Conservation (phyloP, 2,113 vertebrate genomes). For the Naja naja region DNA sequence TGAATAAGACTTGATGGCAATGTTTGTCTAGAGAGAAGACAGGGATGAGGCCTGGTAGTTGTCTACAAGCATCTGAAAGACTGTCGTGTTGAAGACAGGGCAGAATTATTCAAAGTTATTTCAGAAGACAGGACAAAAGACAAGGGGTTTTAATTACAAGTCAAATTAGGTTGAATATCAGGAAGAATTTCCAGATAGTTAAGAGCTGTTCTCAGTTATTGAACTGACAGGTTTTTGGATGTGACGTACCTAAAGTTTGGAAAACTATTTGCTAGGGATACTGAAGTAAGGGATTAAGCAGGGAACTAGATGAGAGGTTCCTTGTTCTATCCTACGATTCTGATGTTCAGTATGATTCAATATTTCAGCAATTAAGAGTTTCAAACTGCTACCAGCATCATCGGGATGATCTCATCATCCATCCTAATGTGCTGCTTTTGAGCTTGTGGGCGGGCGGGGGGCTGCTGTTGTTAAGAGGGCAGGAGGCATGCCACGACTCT, state of each 20-base stretch:
- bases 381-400: not conserved
- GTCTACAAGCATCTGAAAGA: not conserved
- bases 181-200: not conserved
- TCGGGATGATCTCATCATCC: not conserved
- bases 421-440: not conserved
- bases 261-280: not conserved
- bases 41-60: not conserved
- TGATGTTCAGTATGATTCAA: not conserved
- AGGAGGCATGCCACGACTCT: not conserved
- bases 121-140: not conserved
- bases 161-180: not conserved
- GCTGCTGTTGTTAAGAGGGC: not conserved
- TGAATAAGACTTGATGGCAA: not conserved
- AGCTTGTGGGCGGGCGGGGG: not conserved
- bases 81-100: not conserved
- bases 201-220: not conserved
- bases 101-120: not conserved
- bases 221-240: not conserved
- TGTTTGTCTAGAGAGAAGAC: not conserved
- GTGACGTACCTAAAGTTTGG: not conserved
- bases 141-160: not conserved
- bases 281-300: not conserved
- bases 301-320: not conserved
- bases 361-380: not conserved
- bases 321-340: not conserved